Conservation (phyloP, 2,113 vertebrate genomes). For the Alethe castanea region DNA sequence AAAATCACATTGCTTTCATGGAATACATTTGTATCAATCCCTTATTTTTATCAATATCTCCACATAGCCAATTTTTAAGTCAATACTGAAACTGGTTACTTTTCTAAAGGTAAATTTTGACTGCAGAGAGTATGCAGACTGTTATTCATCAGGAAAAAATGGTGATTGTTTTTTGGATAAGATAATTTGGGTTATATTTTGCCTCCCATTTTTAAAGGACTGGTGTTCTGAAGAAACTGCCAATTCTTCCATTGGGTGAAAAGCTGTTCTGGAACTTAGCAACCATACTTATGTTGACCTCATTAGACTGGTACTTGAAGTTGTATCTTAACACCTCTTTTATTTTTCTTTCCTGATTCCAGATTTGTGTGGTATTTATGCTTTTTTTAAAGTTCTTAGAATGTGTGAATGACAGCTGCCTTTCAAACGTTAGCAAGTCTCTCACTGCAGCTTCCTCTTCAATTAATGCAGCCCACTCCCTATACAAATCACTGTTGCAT, state of each 20-base stretch:
- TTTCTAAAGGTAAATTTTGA: background rate
- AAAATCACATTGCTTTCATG: background rate
- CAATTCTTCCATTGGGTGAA: background rate
- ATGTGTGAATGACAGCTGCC: background rate
- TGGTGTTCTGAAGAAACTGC: background rate
- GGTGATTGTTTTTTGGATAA: background rate
- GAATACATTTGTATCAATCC: background rate
- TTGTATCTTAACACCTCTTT: background rate
- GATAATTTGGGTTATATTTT: background rate
- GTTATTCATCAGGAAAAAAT: background rate
- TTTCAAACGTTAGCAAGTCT: background rate
- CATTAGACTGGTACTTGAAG: background rate
- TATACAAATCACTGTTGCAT: background rate
- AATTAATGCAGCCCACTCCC: background rate
- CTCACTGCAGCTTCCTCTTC: background rate
- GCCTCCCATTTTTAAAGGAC: background rate
- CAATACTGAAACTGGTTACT: background rate
- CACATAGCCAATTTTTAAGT: background rate
- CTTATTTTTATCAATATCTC: background rate
- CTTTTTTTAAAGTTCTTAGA: background rate
- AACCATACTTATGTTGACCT: background rate
- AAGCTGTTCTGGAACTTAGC: background rate
- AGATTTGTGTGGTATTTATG: background rate
- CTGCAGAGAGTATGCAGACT: background rate
- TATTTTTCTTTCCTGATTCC: background rate